These are phyloP conservation scores for Micrasema longulum DNA, from an alignment of 1,140 invertebrate genomes.

Conservation along the genomic window DNA sequence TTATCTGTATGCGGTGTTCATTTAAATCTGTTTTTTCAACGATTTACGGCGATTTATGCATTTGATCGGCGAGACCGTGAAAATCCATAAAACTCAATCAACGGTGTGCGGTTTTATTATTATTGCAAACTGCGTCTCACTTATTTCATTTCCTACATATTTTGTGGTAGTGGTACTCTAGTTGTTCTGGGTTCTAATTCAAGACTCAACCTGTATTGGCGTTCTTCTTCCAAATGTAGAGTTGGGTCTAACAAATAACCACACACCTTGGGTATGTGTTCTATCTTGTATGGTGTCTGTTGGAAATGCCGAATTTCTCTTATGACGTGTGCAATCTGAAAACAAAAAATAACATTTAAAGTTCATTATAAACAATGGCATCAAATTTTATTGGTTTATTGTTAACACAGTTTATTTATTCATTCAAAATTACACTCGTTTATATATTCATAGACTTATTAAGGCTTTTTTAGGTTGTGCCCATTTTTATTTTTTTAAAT, in stretches of 20 bases:
- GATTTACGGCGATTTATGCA: neutral
- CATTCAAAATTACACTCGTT: too few species aligned
- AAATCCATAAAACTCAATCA: too few species aligned
- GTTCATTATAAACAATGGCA: too few species aligned
- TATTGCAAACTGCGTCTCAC: neutral
- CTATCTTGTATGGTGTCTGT: slow-evolving; percentile 93
- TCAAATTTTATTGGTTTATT: too few species aligned
- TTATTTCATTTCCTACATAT: slow-evolving; percentile 42
- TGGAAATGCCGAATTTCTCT: slow-evolving; percentile 93
- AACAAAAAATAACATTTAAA: slow-evolving; percentile 53
- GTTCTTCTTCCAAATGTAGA: slow-evolving; percentile 83
- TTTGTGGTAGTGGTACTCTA: slow-evolving; percentile 59
- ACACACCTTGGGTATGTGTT: slow-evolving; percentile 80
- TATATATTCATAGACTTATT: too few species aligned
- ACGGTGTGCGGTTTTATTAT: too few species aligned
- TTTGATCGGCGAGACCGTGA: too few species aligned
- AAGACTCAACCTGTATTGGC: slow-evolving; percentile 85
- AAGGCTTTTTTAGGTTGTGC: too few species aligned
- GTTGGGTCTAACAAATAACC: slow-evolving; percentile 84
- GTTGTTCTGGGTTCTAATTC: slow-evolving; percentile 86
- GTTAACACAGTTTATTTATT: too few species aligned
- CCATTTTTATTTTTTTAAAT: too few species aligned
- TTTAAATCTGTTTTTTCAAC: neutral
- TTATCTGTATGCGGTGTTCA: too few species aligned
- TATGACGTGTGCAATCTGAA: slow-evolving; percentile 93